phyloP scores from a whole-genome alignment of 2,888 invertebrate species.

The Archips crataeganus region DNA sequence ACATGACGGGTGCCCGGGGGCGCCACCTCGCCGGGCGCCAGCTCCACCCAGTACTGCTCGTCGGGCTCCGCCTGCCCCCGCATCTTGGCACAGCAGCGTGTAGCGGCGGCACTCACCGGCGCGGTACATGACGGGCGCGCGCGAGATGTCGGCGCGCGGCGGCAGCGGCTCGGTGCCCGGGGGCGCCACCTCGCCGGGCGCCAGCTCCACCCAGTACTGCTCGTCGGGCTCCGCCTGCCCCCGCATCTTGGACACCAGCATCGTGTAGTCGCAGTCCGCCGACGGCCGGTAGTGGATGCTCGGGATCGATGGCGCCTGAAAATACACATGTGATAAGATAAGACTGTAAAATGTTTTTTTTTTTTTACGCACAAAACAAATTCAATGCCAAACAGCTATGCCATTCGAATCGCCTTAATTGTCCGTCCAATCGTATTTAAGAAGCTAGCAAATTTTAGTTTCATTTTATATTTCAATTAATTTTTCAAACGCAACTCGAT shows the following conservation, averaged over 20 bases:
- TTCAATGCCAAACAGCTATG: no score
- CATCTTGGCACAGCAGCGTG: constrained; percentile 93
- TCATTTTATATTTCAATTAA: no score
- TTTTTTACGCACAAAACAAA: not conserved
- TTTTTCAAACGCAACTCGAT: no score
- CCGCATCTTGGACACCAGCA: constrained; percentile 94
- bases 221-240: constrained; percentile 75
- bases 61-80: constrained; percentile 84
- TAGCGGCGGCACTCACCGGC: constrained; percentile 86
- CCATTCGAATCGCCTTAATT: no score
- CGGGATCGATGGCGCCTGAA: constrained; percentile 85
- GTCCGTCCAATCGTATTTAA: no score
- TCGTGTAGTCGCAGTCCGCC: constrained; percentile 94
- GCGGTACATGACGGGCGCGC: constrained; percentile 73
- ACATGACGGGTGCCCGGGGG: constrained; percentile 77
- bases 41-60: constrained; percentile 51
- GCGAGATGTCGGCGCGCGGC: constrained; percentile 56
- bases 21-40: constrained; percentile 70
- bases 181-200: constrained; percentile 73
- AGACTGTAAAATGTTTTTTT: no score
- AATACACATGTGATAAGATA: not conserved
- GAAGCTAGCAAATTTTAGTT: no score
- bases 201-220: constrained; percentile 52
- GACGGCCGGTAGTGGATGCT: constrained; percentile 92
- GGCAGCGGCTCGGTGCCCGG: constrained; percentile 73